Percentiles rank a stretch among this genome's conserved stretches.
These are phyloP conservation scores for Ursus arctos DNA, from an alignment of 2,113 vertebrate genomes.

Conservation along the genomic window DNA sequence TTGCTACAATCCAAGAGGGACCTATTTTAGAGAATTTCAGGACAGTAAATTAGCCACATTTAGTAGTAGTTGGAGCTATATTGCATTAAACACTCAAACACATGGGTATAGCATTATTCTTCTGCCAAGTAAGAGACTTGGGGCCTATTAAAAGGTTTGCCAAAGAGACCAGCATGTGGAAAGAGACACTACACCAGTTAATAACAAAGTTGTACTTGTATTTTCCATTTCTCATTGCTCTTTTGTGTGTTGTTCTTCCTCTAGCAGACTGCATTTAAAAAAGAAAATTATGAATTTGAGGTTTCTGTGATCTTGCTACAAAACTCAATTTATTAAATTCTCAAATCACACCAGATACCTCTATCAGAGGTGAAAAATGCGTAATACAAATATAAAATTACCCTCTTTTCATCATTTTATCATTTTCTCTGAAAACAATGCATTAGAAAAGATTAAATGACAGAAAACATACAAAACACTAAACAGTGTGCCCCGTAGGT, in stretches of 20 bases:
- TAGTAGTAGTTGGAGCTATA: not conserved
- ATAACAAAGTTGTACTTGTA: not conserved
- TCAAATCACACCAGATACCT: not conserved
- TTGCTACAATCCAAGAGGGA: not conserved
- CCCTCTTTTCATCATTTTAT: not conserved
- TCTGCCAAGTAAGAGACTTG: not conserved
- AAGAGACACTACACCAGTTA: not conserved
- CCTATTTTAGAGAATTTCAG: constrained; percentile 17
- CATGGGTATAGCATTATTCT: not conserved
- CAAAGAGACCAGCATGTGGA: not conserved
- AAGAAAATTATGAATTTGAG: not conserved
- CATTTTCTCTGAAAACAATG: not conserved
- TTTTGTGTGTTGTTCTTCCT: not conserved
- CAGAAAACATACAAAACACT: not conserved
- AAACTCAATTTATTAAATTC: not conserved
- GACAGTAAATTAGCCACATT: not conserved
- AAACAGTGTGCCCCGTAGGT: not conserved
- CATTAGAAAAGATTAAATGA: not conserved
- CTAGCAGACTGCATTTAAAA: not conserved
- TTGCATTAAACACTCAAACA: not conserved
- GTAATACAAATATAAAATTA: not conserved
- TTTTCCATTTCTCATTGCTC: constrained; percentile 1
- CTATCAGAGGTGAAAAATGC: not conserved
- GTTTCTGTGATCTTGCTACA: not conserved
- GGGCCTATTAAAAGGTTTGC: not conserved